Evolutionary conservation across 2,113 vertebrate species (phyloP), one percentile per base, ranked within the genome.

Genomic region (Eulemur macaco): DNA sequence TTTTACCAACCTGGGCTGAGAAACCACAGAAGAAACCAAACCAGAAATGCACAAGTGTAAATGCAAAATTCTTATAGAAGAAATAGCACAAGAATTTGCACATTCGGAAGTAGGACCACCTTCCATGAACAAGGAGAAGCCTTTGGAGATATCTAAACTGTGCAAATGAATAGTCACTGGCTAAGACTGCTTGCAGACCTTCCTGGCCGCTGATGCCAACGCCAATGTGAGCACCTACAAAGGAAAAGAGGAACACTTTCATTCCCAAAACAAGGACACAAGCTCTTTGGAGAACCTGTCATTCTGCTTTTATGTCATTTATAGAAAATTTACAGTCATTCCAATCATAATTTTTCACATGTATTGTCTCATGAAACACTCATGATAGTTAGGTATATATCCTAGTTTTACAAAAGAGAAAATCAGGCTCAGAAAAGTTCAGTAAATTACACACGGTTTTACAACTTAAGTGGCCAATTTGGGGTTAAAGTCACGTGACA

Each of bases 11-110:
- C 98, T 99, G 98, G 91, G 99, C 98, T 71, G 98, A 99, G 96
- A 99, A 99, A 85, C 98, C 99, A 98, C 98, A 99, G 98, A 99
- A 99, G 98, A 99, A 99, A 37, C 98, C 99, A 45, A 99, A 99
- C 99, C 98, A 99, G 98, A 99, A 99, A 97, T 98, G 98, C 10
- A 99, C 98, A 47, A 99, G 96, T 2, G 98, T 99, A 96, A 99
- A 99, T 45, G 98, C 98, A 97, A 99, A 99, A 95, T 98, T 99
- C 98, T 99, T 99, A 96, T 99, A 99, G 97, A 99, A 99, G 97
- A 99, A 99, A 97, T 99, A 99, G 92, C 98, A 96, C 68, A 99
- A 98, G 98, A 99, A 99, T 66, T 99, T 98, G 97, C 99, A 99
- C 98, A 99, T 99, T 93, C 99, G 98, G 92, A 99, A 98, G 97